These are phyloP conservation scores for Parazoanthus darwini DNA, from an alignment of 92 coral and sea anemone genomes.

Conservation along the genomic window DNA sequence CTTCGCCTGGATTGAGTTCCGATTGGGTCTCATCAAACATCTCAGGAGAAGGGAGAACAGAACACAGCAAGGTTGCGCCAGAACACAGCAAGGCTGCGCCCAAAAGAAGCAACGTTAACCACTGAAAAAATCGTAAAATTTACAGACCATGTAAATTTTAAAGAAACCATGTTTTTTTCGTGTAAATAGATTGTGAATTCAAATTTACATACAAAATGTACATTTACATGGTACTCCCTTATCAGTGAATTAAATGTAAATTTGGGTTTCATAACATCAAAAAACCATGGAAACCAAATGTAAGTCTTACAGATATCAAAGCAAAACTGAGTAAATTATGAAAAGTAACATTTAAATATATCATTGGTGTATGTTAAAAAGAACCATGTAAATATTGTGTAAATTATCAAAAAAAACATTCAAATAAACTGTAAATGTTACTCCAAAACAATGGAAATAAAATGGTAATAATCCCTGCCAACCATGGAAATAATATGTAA, in stretches of 20 bases:
- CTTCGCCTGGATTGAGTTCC: not conserved
- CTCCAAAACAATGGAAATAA: not conserved
- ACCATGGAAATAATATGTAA: constrained; percentile 33
- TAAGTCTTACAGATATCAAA: constrained; percentile 9
- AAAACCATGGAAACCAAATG: constrained; percentile 3
- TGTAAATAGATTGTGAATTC: constrained; percentile 22
- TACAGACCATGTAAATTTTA: constrained; percentile 25
- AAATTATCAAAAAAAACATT: constrained; percentile 10
- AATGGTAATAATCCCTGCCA: not conserved
- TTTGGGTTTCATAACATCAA: constrained; percentile 17
- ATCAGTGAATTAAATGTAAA: constrained; percentile 19
- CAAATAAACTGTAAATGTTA: constrained; percentile 8
- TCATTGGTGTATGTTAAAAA: constrained; percentile 14
- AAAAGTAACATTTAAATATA: constrained; percentile 13
- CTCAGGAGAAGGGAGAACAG: not conserved
- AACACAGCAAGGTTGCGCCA: not conserved
- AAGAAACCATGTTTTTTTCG: constrained; percentile 22
- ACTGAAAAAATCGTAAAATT: constrained; percentile 19
- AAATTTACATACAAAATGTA: constrained; percentile 18
- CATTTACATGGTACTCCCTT: constrained; percentile 12
- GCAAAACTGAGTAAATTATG: constrained; percentile 3
- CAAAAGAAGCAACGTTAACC: not conserved
- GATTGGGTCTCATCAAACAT: not conserved
- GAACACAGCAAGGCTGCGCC: not conserved
- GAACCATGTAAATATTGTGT: constrained; percentile 32